Conservation (phyloP, 2,888 invertebrate species). For the Drosophila subsilvestris region DNA sequence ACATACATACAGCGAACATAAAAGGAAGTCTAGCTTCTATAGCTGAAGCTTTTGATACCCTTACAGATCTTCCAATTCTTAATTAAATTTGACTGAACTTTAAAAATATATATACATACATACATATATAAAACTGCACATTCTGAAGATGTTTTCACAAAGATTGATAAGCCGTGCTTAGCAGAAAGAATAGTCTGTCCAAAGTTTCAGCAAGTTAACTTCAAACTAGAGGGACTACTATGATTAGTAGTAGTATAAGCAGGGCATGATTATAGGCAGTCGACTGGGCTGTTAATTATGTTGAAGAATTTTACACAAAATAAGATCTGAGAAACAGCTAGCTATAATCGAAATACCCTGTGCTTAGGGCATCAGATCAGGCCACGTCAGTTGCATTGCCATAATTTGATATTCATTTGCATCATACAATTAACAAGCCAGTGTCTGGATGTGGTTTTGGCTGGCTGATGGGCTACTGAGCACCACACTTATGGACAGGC, state of each 20-base stretch:
- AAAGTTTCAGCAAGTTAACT: too few species aligned
- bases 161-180: neutral
- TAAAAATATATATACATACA: too few species aligned
- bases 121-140: too few species aligned
- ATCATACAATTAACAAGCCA: conserved; percentile 23
- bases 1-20: conserved; percentile 3
- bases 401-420: neutral
- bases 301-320: too few species aligned
- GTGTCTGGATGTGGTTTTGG: neutral
- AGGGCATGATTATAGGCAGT: too few species aligned
- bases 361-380: neutral
- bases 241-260: too few species aligned
- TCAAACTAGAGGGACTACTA: too few species aligned
- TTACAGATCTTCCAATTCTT: neutral
- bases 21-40: neutral
- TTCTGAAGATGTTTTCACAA: neutral
- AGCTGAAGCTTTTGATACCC: neutral
- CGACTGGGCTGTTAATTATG: too few species aligned
- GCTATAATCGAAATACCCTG: neutral
- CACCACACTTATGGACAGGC: conserved; percentile 8
- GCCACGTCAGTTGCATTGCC: conserved; percentile 38
- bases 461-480: neutral
- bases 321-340: too few species aligned
- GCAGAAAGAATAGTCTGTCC: too few species aligned
- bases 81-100: neutral